phyloP scores from a whole-genome alignment of 2,888 invertebrate genomes.

The Pachliopta kotzebuea region DNA sequence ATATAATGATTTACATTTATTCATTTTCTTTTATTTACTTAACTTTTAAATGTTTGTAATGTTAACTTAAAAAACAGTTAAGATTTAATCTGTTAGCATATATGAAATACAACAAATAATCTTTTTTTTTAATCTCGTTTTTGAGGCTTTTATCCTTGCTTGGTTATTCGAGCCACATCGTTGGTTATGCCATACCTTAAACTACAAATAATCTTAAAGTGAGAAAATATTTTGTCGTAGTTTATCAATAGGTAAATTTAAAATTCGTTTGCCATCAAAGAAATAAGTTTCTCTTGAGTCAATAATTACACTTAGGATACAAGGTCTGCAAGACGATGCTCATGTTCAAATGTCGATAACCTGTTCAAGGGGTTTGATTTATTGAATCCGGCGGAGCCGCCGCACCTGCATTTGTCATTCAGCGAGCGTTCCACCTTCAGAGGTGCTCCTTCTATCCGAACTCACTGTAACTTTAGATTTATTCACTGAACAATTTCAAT shows the following conservation, averaged over 20 bases:
- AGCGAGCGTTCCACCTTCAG: conserved; percentile 41
- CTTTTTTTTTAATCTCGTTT: too few relatives aligned
- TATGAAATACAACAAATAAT: too few relatives aligned
- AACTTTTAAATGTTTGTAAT: too few relatives aligned
- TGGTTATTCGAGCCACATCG: too few relatives aligned
- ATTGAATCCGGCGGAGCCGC: conserved; percentile 41
- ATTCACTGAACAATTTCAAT: conserved; percentile 29
- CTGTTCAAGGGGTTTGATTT: conserved; percentile 49
- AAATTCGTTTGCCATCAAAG: neutral
- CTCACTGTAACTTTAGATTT: conserved; percentile 43
- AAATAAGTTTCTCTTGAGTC: conserved; percentile 9
- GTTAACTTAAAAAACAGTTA: too few relatives aligned
- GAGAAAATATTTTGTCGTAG: too few relatives aligned
- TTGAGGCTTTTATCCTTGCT: too few relatives aligned
- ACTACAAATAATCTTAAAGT: too few relatives aligned
- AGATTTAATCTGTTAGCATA: too few relatives aligned
- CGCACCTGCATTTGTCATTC: conserved; percentile 59
- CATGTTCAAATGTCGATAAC: conserved; percentile 50
- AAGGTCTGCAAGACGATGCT: conserved; percentile 24
- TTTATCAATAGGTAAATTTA: neutral
- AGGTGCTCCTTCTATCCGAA: conserved; percentile 51
- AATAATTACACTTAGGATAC: conserved; percentile 21
- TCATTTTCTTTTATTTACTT: too few relatives aligned
- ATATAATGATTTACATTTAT: too few relatives aligned
- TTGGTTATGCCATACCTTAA: too few relatives aligned